Percentiles rank a stretch among this genome's conserved stretches.
Evolutionary conservation across 2,888 invertebrate species (phyloP).

Genomic region (Altica lythri): DNA sequence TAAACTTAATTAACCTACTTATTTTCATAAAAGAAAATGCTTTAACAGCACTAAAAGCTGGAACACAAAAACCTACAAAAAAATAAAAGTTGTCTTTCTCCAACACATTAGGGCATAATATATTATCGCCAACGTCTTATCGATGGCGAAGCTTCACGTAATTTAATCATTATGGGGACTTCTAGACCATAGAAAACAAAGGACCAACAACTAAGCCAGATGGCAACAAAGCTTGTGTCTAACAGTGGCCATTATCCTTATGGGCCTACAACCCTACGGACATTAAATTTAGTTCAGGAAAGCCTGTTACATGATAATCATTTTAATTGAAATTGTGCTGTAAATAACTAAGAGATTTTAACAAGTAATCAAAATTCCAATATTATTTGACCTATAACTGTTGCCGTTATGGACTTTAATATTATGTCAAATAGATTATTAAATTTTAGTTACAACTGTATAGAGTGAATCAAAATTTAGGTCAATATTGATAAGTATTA

Average conservation of each 20-base stretch:
- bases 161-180: constrained; percentile 25
- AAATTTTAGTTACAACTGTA: no score
- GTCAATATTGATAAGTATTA: no score
- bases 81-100: constrained; percentile 11
- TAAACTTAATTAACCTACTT: no score
- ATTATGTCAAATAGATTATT: no score
- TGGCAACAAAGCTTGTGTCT: constrained; percentile 28
- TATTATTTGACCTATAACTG: no score
- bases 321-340: constrained; percentile 14
- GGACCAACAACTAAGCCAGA: constrained; percentile 26
- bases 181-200: constrained; percentile 26
- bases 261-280: constrained; percentile 13
- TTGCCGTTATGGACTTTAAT: no score
- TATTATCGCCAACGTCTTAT: constrained; percentile 21
- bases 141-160: constrained; percentile 22
- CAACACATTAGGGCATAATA: constrained; percentile 18
- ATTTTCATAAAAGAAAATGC: no score
- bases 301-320: constrained; percentile 14
- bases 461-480: no score
- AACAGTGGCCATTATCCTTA: constrained; percentile 25
- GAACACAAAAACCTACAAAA: constrained; percentile 19
- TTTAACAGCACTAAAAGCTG: background rate
- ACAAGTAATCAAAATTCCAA: no score
- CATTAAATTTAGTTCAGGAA: constrained; percentile 20
- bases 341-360: no score